Evolutionary conservation across 2,888 invertebrate species (phyloP), one percentile per base, ranked within the genome.

Genomic region (Meteorus colon): DNA sequence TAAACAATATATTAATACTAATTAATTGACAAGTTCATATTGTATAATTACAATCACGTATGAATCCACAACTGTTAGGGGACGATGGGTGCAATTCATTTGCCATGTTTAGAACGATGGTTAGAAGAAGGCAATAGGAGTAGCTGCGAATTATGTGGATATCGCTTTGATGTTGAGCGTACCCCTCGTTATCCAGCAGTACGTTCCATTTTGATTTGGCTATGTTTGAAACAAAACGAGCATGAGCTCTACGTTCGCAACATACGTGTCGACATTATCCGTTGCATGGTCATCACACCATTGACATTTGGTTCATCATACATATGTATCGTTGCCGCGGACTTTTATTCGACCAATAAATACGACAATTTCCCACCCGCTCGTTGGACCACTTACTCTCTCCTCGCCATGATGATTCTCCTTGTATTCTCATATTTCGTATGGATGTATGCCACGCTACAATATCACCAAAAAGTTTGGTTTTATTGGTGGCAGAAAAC

Each of bases 91-190:
- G 91, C 94, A 73, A 93, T 95, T 14, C 95, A 95, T 87, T 91
- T 94, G 2, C 92, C 92, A 76, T 96, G 95, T 86, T 89, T 95
- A 81, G 95, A 95, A 88, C 92, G 92, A 71, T 96, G 95, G 95
- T 90, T 95, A 55, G 94, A 94, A 1, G 94, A 94, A 85, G 93
- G 94, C 1, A 94, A 94, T 41, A 92, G 93, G 77, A 93, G 92
- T 10, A 90, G 91, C 45, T 96, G 96, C 85, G 95, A 96, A 86
- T 91, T 96, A 27, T 96, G 96, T 87, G 93, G 94, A 27, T 92
- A 93, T 66, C 89, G 91, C 69, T 95, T 94, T 84, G 88, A 91
- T n/a, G 93, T 94, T 0, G 91, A 91, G 81, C 91, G 94, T 41
- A 92, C 92, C 0, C 93, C 93, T 66, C 91, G 91, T 81, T 93